A percentile compares a stretch with the other conserved stretches of the same genome.
phyloP scores from a whole-genome alignment of 2,113 vertebrate species.

The Fukomys damarensis region DNA sequence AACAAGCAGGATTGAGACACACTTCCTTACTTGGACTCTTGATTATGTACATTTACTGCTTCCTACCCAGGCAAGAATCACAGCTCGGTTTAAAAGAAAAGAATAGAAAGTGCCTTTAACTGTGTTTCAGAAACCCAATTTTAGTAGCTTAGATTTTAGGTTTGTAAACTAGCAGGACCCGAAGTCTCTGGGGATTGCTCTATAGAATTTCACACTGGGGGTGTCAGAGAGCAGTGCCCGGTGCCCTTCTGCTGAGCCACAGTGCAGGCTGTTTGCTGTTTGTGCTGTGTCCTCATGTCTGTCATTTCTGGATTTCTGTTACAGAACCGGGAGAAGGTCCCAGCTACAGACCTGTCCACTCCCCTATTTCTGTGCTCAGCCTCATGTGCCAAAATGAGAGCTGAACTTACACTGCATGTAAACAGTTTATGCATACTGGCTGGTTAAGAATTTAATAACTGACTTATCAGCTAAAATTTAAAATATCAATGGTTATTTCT shows the following conservation, averaged over 20 bases:
- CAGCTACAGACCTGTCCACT: not conserved
- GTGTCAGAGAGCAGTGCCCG: not conserved
- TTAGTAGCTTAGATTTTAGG: conserved; percentile 72
- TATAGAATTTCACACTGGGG: conserved; percentile 60
- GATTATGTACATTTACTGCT: not conserved
- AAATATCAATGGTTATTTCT: not conserved
- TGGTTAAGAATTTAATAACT: not conserved
- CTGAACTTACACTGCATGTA: not conserved
- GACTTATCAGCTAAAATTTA: not conserved
- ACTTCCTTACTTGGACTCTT: conserved; percentile 9
- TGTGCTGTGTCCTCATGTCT: not conserved
- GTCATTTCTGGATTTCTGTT: conserved; percentile 26
- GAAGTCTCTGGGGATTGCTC: not conserved
- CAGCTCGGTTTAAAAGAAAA: conserved; percentile 53
- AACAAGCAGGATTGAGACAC: not conserved
- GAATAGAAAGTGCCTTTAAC: conserved; percentile 23
- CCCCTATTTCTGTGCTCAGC: not conserved
- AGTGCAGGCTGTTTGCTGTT: accelerated
- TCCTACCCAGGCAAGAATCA: conserved; percentile 31
- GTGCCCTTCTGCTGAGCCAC: not conserved
- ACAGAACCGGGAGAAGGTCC: not conserved
- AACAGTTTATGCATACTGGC: not conserved
- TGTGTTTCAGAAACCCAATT: conserved; percentile 60
- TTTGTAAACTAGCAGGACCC: conserved; percentile 46
- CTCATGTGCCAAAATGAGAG: not conserved